Evolutionary conservation across 2,888 invertebrate genomes (phyloP).

Genomic region (Apamea anceps): DNA sequence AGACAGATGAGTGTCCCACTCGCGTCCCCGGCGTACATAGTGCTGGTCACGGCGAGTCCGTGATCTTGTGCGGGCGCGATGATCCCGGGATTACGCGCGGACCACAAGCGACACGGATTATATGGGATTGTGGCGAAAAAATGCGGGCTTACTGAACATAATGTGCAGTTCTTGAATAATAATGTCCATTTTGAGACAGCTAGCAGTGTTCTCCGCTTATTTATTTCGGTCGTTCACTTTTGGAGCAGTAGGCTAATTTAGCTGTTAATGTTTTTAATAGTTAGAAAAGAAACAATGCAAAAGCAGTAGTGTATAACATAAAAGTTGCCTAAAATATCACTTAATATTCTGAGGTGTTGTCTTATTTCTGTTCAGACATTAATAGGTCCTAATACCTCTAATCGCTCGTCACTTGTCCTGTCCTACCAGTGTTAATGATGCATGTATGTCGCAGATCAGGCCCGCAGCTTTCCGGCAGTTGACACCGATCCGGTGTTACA

Average conservation of each 20-base stretch:
- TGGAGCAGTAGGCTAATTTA: not conserved
- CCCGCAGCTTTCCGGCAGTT: not conserved
- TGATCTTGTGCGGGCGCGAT: constrained; percentile 45
- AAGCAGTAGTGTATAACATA: not conserved
- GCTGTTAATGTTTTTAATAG: not conserved
- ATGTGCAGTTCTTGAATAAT: constrained; percentile 29
- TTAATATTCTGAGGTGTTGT: not conserved
- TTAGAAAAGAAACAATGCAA: not conserved
- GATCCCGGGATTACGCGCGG: constrained; percentile 49
- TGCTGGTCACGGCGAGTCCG: constrained; percentile 7
- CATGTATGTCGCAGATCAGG: not conserved
- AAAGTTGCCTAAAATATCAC: not conserved
- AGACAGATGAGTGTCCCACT: constrained; percentile 42
- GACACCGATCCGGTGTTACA: constrained; percentile 21
- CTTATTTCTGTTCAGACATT: not conserved
- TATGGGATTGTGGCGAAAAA: constrained; percentile 24
- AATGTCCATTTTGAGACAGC: constrained; percentile 19
- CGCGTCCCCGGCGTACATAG: not conserved
- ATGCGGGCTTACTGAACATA: constrained; percentile 24
- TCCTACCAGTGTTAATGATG: not conserved
- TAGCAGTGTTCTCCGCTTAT: not conserved
- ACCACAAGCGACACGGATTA: constrained; percentile 42
- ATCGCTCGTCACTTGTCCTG: not conserved
- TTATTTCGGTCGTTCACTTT: not conserved
- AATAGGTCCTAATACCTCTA: not conserved